Evolutionary conservation across 2,888 invertebrate species (phyloP).

Genomic region (Epicampocera succincta): DNA sequence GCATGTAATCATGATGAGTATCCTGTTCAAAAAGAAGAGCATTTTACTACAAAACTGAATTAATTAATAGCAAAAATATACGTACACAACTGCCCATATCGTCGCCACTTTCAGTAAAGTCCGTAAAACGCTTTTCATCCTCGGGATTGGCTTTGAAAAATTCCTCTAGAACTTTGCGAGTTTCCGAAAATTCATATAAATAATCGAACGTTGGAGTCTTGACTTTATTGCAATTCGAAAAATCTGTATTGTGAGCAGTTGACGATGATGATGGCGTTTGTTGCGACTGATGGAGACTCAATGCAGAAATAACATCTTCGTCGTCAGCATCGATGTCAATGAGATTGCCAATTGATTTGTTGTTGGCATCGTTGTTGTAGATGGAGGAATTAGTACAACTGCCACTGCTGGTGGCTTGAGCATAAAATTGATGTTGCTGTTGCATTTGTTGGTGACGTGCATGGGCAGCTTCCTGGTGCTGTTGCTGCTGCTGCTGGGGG

Average conservation of each 20-base stretch:
- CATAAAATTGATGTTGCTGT: constrained; percentile 66
- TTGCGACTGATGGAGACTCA: constrained; percentile 14
- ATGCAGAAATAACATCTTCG: constrained; percentile 59
- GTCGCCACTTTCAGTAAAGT: constrained; percentile 80
- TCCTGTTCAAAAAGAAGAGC: constrained; percentile 72
- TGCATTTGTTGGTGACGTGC: constrained; percentile 66
- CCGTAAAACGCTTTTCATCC: constrained; percentile 81
- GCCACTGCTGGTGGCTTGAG: constrained; percentile 64
- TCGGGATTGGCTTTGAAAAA: constrained; percentile 91
- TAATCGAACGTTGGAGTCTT: constrained; percentile 90
- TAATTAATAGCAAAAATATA: constrained; percentile 20
- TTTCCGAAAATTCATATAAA: constrained; percentile 95
- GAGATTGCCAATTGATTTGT: constrained; percentile 75
- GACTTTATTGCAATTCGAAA: constrained; percentile 59
- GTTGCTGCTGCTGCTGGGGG: constrained; percentile 64
- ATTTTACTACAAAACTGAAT: no score
- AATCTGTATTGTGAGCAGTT: constrained; percentile 43
- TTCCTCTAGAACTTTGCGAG: constrained; percentile 94
- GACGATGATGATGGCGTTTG: constrained; percentile 41
- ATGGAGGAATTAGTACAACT: constrained; percentile 57
- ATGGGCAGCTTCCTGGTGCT: constrained; percentile 68
- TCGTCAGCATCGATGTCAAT: constrained; percentile 76
- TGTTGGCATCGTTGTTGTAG: constrained; percentile 67
- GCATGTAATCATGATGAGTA: constrained; percentile 74
- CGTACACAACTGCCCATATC: constrained; percentile 79